A percentile compares a stretch with the other conserved stretches of the same genome.
Conservation (phyloP, 1,140 invertebrate species). For the Asobara japonica region DNA sequence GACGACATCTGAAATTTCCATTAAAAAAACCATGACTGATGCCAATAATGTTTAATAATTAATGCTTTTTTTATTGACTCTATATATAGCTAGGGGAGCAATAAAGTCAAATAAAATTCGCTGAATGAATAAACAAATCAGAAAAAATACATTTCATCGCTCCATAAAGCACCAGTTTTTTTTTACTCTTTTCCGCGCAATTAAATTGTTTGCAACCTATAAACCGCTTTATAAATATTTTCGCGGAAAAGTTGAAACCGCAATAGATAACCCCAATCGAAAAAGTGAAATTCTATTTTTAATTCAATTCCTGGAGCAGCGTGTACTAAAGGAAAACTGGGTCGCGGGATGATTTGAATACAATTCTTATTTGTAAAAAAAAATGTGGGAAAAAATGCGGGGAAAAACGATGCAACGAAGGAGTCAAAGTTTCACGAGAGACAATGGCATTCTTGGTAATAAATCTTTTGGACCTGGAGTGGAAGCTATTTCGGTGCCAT, state of each 20-base stretch:
- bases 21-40: too few relatives aligned
- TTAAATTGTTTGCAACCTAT: not conserved
- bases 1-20: too few relatives aligned
- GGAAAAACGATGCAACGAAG: not conserved
- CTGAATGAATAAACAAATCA: too few relatives aligned
- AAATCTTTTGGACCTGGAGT: not conserved
- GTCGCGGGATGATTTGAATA: not conserved
- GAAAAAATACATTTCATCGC: too few relatives aligned
- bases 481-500: not conserved
- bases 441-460: conserved; percentile 11
- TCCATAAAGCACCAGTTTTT: too few relatives aligned
- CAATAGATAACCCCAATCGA: not conserved
- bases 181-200: not conserved
- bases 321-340: conserved; percentile 9
- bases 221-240: not conserved
- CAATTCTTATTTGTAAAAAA: conserved; percentile 20
- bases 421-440: not conserved
- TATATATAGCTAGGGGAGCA: too few relatives aligned
- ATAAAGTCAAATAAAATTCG: too few relatives aligned
- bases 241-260: not conserved
- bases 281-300: conserved; percentile 1
- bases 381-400: conserved; percentile 10
- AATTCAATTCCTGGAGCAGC: not conserved
- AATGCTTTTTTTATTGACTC: too few relatives aligned
- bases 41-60: too few relatives aligned